phyloP scores from a whole-genome alignment of 2,888 invertebrate species.

The Phanerotoma sp. region DNA sequence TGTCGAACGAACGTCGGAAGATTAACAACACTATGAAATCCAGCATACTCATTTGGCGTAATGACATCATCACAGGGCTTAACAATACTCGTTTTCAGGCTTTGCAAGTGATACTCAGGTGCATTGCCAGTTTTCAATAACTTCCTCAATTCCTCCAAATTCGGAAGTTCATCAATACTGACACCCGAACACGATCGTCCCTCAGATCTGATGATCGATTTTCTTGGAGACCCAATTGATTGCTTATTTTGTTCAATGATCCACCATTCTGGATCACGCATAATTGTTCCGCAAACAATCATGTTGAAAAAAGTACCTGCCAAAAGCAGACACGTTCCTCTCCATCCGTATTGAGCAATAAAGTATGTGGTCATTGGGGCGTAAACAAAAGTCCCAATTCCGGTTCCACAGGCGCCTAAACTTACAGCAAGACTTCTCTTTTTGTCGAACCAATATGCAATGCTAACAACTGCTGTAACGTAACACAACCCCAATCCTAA shows the following conservation, averaged over 20 bases:
- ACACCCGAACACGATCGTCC: conserved; percentile 58
- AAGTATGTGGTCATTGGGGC: conserved; percentile 82
- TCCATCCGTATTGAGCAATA: conserved; percentile 80
- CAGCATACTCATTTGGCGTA: conserved; percentile 58
- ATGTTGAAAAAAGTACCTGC: conserved; percentile 82
- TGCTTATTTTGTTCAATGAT: conserved; percentile 63
- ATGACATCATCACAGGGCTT: conserved; percentile 56
- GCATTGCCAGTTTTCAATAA: conserved; percentile 71
- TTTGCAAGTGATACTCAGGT: conserved; percentile 67
- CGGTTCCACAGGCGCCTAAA: conserved; percentile 85
- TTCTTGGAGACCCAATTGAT: conserved; percentile 51
- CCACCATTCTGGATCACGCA: conserved; percentile 89
- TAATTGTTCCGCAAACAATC: conserved; percentile 82
- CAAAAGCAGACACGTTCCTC: conserved; percentile 77
- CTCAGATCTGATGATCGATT: conserved; percentile 61
- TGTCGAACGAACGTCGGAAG: conserved; percentile 74
- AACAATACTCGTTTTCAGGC: conserved; percentile 64
- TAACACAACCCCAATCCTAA: conserved; percentile 82
- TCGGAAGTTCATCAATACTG: conserved; percentile 63
- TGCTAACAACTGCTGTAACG: conserved; percentile 87
- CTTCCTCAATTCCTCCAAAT: conserved; percentile 67
- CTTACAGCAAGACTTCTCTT: conserved; percentile 84
- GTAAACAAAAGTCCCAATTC: conserved; percentile 85
- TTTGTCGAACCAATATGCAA: conserved; percentile 92
- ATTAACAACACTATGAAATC: conserved; percentile 68